Conservation (phyloP, 1,140 invertebrate species). For the Aphis gossypii region DNA sequence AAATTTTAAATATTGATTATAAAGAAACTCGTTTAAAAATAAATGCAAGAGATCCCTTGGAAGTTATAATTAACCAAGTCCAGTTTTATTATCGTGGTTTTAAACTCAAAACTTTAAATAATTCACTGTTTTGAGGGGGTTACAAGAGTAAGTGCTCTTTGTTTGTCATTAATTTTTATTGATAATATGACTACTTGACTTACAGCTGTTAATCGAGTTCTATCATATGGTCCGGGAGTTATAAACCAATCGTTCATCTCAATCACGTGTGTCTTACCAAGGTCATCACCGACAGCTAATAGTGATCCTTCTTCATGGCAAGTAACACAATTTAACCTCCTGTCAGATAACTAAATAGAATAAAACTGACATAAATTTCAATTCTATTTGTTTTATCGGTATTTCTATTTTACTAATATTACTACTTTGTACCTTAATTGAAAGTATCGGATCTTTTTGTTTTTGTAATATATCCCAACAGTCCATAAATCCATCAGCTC, state of each 20-base stretch:
- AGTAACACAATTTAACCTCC: constrained; percentile 70
- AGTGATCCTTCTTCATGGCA: constrained; percentile 76
- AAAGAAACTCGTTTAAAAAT: neutral
- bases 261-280: constrained; percentile 83
- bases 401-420: neutral
- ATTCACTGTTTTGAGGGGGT: neutral
- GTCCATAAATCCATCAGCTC: constrained; percentile 86
- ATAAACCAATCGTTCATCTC: constrained; percentile 86
- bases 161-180: neutral
- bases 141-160: neutral
- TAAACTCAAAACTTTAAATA: neutral
- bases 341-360: constrained; percentile 69
- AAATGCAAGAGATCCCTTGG: neutral
- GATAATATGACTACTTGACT: constrained; percentile 62
- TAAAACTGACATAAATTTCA: neutral
- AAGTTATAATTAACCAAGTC: neutral
- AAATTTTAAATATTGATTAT: too few relatives aligned
- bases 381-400: too few relatives aligned
- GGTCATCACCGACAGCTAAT: constrained; percentile 83
- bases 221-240: constrained; percentile 85
- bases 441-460: constrained; percentile 83
- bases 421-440: constrained; percentile 79
- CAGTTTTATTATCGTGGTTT: neutral
- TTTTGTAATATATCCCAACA: constrained; percentile 90
- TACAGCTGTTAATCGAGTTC: constrained; percentile 83